Base-by-base conservation (phyloP, 2,888 invertebrate species). In the Neoascia interrupta region DNA sequence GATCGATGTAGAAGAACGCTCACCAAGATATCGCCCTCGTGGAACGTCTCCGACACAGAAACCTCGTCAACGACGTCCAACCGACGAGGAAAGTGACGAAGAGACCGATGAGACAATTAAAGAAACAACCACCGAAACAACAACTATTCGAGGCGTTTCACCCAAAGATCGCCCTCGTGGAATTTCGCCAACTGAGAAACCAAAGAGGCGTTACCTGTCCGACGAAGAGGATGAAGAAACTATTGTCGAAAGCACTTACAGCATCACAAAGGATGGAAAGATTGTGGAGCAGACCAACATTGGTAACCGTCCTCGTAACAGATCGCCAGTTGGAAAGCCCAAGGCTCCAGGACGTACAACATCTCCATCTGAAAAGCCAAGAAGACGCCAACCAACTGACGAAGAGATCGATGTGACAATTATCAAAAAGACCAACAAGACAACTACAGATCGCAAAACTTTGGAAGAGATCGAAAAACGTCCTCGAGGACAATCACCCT, bases 281-380 rank as follows among this genome's bases (percentile, higher is more conserved):
- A 19, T 8, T n/a, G 8, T 31, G 10, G 36, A 47, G 15, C 18
- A 45, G 1, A 13, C 6, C n/a, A n/a, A 45, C 5, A 34, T 41
- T 18, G 13, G 10, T 36, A 26, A 31, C 15, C 34, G 36, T 34
- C 61, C 63, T 13, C 37, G 37, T 23, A 13, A 0, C 0, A 36
- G 8, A 11, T 37, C 37, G 5, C 53, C 53, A 11, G 23, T 13
- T 5, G 49, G 18, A 8, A 53, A 56, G 10, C 18, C 56, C 2
- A 36, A 10, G 11, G 37, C 2, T 10, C 36, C 37, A 37, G 6
- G 3, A 37, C 60, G 64, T 2, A 41, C 26, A 18, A 72, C 51
- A 8, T 69, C 73, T 43, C 73, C 81, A 10, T 39, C 76, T 4
- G 69, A 61, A 23, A 69, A 69, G 8, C 64, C 49, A 11, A 60